A percentile compares a stretch with the other conserved stretches of the same genome.
phyloP scores from a whole-genome alignment of 2,888 invertebrate species.

The Gryllus longicercus region DNA sequence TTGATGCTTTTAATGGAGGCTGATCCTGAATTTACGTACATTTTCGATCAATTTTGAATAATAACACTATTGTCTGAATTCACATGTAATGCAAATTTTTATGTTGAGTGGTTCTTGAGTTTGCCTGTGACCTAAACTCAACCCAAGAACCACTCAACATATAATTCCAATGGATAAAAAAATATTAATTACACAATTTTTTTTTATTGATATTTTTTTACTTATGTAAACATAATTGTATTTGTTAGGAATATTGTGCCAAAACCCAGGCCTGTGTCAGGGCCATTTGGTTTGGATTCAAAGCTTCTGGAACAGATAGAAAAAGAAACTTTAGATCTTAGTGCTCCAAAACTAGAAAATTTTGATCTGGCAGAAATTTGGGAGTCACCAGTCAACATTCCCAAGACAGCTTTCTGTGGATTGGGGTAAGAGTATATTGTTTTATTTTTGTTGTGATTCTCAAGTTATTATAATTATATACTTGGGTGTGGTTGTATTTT shows the following conservation, averaged over 20 bases:
- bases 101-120: no score
- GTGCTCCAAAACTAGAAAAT: slow-evolving; percentile 40
- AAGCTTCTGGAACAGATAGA: slow-evolving; percentile 69
- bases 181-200: no score
- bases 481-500: background rate
- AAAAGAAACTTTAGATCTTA: slow-evolving; percentile 34
- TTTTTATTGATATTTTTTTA: no score
- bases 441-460: background rate
- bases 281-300: slow-evolving; percentile 76
- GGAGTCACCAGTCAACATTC: slow-evolving; percentile 28
- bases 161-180: no score
- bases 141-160: no score
- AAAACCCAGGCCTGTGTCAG: slow-evolving; percentile 55
- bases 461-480: background rate
- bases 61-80: no score
- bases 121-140: no score
- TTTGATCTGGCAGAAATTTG: slow-evolving; percentile 43
- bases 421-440: background rate
- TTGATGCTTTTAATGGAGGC: no score
- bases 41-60: no score
- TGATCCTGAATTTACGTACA: no score
- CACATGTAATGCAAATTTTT: no score
- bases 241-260: slow-evolving; percentile 23
- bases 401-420: slow-evolving; percentile 22
- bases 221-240: background rate